phyloP scores from a whole-genome alignment of 1,140 invertebrate species.

The Eubasilissa regina region DNA sequence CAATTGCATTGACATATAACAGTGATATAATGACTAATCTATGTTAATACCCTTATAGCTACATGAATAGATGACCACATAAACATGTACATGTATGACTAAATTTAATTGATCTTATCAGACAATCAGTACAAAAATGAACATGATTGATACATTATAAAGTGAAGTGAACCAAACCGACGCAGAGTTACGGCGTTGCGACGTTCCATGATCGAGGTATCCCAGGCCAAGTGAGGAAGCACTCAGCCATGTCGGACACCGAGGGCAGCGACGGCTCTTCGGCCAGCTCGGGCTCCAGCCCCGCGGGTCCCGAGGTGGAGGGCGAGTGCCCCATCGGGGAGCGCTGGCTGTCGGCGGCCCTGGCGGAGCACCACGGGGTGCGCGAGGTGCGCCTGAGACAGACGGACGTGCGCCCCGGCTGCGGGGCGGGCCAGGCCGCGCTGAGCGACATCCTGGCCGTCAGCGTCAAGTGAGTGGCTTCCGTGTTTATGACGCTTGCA shows the following conservation, averaged over 20 bases:
- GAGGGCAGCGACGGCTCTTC: constrained; percentile 65
- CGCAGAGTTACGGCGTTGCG: background rate
- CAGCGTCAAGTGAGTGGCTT: constrained; percentile 72
- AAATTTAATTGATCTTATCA: background rate
- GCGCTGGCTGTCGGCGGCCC: constrained; percentile 75
- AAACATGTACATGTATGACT: no score
- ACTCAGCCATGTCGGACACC: constrained; percentile 72
- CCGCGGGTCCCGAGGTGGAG: constrained; percentile 61
- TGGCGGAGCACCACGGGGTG: constrained; percentile 72
- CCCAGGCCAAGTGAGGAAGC: no score
- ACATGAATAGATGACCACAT: no score
- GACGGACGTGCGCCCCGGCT: constrained; percentile 70
- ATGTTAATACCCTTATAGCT: no score
- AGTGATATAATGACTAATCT: no score
- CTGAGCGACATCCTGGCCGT: constrained; percentile 78
- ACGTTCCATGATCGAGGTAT: no score
- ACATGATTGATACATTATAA: background rate
- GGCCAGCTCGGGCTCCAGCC: constrained; percentile 34
- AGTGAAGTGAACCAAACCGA: background rate
- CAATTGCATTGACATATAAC: no score
- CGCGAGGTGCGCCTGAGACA: constrained; percentile 65
- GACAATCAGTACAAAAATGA: background rate
- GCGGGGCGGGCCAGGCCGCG: constrained; percentile 66
- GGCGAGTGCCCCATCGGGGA: constrained; percentile 72
- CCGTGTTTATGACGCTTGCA: no score